Percentiles rank a stretch among this genome's conserved stretches.
Evolutionary conservation across 2,113 vertebrate species (phyloP).

Genomic region (Myrmophylax atrothorax): DNA sequence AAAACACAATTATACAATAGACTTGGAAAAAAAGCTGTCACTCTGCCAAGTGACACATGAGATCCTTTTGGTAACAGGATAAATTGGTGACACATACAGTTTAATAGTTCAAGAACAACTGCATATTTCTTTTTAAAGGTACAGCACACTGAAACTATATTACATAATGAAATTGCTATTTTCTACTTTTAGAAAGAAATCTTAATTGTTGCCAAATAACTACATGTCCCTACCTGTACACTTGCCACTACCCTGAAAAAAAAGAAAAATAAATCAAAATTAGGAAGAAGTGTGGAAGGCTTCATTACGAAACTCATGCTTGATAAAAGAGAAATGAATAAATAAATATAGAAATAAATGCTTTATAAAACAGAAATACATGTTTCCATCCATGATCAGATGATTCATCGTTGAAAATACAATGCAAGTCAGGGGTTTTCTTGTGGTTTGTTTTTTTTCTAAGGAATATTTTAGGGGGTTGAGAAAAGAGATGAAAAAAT

Average conservation of each 20-base stretch:
- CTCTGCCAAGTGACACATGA: slow-evolving; percentile 56
- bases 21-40: slow-evolving; percentile 21
- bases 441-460: accelerated
- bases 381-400: background rate
- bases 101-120: slow-evolving; percentile 48
- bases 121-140: slow-evolving; percentile 49
- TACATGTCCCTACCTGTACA: background rate
- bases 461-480: background rate
- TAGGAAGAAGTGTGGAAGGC: background rate
- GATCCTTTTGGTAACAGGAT: slow-evolving; percentile 43
- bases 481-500: background rate
- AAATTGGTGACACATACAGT: slow-evolving; percentile 13
- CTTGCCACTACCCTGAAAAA: accelerated
- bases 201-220: background rate
- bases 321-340: background rate
- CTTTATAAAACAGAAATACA: background rate
- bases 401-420: background rate
- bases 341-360: background rate
- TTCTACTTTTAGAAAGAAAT: background rate
- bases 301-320: background rate
- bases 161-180: background rate
- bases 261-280: background rate
- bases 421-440: background rate
- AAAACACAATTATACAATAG: slow-evolving; percentile 65
- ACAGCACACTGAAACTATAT: background rate